These are phyloP conservation scores for Campoletis raptor DNA, from an alignment of 2,888 invertebrate species.

Conservation along the genomic window DNA sequence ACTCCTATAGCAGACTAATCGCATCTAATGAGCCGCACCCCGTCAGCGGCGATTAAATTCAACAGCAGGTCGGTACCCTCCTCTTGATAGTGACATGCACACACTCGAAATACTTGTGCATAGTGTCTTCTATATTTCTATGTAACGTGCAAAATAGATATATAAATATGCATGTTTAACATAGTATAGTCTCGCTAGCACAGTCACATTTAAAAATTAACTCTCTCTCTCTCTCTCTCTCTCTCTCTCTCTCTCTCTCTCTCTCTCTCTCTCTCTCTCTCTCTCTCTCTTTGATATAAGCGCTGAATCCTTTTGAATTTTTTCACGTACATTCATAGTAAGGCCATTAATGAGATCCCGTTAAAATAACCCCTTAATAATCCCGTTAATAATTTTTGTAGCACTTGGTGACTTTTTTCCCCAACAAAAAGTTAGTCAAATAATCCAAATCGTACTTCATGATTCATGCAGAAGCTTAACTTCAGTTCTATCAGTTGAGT, in stretches of 20 bases:
- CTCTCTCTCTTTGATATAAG: too few relatives aligned
- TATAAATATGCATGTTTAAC: not conserved
- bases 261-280: too few relatives aligned
- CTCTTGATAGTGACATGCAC: not conserved
- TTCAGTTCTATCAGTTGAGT: not conserved
- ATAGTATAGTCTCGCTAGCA: too few relatives aligned
- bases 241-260: too few relatives aligned
- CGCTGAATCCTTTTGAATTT: too few relatives aligned
- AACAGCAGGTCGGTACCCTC: conserved; percentile 33
- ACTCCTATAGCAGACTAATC: conserved; percentile 77
- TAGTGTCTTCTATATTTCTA: not conserved
- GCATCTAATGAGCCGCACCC: conserved; percentile 80
- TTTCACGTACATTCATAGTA: too few relatives aligned
- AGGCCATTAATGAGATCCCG: too few relatives aligned
- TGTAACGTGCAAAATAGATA: not conserved
- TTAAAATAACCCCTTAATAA: too few relatives aligned
- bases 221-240: too few relatives aligned
- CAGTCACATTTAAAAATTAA: too few relatives aligned
- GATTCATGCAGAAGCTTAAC: not conserved
- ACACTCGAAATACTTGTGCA: not conserved
- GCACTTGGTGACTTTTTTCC: not conserved
- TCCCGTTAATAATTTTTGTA: too few relatives aligned
- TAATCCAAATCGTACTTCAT: not conserved
- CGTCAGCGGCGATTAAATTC: conserved; percentile 77
- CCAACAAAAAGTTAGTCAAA: not conserved